A percentile compares a stretch with the other conserved stretches of the same genome.
These are phyloP conservation scores for Sericinus montela DNA, from an alignment of 2,888 invertebrate genomes.

Conservation along the genomic window DNA sequence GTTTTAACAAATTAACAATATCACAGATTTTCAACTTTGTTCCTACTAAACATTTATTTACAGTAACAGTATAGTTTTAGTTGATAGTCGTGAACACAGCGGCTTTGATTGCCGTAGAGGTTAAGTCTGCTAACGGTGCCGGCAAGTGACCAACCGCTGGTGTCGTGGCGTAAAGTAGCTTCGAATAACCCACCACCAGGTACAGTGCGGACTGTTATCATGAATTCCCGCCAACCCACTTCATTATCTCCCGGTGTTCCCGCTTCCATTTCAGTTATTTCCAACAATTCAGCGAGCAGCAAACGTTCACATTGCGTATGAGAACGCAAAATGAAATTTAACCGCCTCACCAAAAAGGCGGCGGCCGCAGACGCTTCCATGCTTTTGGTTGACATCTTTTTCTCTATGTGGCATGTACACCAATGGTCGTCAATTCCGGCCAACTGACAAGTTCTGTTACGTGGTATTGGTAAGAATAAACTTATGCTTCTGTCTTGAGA, in stretches of 20 bases:
- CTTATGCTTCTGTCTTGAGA: constrained; percentile 82
- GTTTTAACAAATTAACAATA: constrained; percentile 19
- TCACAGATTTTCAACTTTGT: constrained; percentile 26
- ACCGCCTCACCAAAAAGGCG: constrained; percentile 78
- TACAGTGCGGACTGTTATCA: constrained; percentile 80
- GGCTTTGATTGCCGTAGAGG: constrained; percentile 89
- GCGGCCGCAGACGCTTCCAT: constrained; percentile 79
- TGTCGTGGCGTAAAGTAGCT: constrained; percentile 81
- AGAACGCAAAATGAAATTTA: constrained; percentile 81
- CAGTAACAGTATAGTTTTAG: constrained; percentile 90
- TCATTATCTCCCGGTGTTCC: constrained; percentile 51
- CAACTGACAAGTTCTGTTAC: constrained; percentile 84
- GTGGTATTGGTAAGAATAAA: constrained; percentile 86
- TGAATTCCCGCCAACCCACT: constrained; percentile 79
- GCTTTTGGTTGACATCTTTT: constrained; percentile 75
- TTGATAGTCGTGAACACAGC: constrained; percentile 85
- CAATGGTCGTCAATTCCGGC: constrained; percentile 91
- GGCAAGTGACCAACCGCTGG: constrained; percentile 66
- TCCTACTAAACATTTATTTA: constrained; percentile 28
- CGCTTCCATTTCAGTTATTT: constrained; percentile 82
- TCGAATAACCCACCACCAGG: constrained; percentile 89
- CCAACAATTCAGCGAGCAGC: constrained; percentile 79
- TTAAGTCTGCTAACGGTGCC: constrained; percentile 89
- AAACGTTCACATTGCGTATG: constrained; percentile 84
- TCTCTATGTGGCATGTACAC: constrained; percentile 90